Evolutionary conservation across 35 echinoderm and acorn worm species (phyloP).

Genomic region (Hemicentrotus pulcherrimus): DNA sequence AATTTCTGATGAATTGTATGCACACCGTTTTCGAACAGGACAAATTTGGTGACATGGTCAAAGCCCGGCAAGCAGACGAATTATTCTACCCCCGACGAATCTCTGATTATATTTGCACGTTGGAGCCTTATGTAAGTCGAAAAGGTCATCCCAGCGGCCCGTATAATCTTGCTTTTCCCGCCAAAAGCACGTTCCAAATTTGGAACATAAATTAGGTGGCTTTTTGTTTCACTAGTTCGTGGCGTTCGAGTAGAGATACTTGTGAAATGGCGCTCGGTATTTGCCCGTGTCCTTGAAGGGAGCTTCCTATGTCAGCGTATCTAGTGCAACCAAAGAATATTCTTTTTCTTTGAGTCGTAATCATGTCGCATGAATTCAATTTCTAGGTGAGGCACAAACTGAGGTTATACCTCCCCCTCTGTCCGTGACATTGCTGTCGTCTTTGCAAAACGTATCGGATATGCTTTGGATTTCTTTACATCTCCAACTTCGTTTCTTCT

Average conservation of each 20-base stretch:
- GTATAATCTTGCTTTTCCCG: conserved; percentile 18
- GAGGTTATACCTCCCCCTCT: neutral
- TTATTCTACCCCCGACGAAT: neutral
- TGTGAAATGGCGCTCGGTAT: neutral
- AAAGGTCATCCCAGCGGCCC: conserved; percentile 2
- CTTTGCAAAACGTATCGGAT: neutral
- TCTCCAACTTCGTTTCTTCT: too few relatives aligned
- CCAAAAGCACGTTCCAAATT: conserved; percentile 25
- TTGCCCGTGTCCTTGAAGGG: neutral
- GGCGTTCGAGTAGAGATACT: neutral
- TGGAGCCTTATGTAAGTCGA: conserved; percentile 2
- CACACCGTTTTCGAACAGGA: neutral
- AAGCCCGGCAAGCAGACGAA: conserved; percentile 5
- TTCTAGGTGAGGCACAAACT: neutral
- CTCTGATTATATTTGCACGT: conserved; percentile 38
- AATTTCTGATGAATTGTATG: neutral
- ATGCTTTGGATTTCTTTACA: too few relatives aligned
- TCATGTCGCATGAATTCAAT: neutral
- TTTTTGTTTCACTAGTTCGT: conserved; percentile 12
- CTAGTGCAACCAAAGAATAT: neutral
- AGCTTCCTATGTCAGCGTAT: neutral
- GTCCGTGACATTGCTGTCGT: neutral
- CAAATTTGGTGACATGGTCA: neutral
- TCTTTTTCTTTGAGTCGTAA: neutral
- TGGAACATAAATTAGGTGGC: conserved; percentile 7